phyloP scores from a whole-genome alignment of 2,888 invertebrate species.

The Tholera decimalis region DNA sequence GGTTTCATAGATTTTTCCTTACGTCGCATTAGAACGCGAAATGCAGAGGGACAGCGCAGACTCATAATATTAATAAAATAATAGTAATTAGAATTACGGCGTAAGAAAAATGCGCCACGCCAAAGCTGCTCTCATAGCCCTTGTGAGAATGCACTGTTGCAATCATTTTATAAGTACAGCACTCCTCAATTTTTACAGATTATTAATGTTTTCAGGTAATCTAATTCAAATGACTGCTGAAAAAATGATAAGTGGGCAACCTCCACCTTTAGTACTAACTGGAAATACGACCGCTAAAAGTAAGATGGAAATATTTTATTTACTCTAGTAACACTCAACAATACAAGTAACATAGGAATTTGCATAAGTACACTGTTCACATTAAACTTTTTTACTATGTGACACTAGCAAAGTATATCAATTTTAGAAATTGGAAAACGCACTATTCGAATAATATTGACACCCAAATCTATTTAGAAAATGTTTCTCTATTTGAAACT shows the following conservation, averaged over 20 bases:
- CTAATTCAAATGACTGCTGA: slow-evolving; percentile 80
- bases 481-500: slow-evolving; percentile 77
- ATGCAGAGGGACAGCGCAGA: too few species aligned
- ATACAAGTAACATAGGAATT: too few species aligned
- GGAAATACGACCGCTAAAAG: slow-evolving; percentile 70
- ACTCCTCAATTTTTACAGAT: neutral
- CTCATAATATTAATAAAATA: too few species aligned
- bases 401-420: slow-evolving; percentile 51
- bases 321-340: too few species aligned
- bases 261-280: slow-evolving; percentile 75
- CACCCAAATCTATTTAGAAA: slow-evolving; percentile 66
- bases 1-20: too few species aligned
- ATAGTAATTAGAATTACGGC: too few species aligned
- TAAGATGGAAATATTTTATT: slow-evolving; percentile 52
- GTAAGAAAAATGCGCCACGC: too few species aligned
- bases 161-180: neutral
- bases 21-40: too few species aligned
- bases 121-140: neutral
- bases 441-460: slow-evolving; percentile 70
- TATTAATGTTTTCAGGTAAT: slow-evolving; percentile 74
- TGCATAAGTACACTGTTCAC: neutral
- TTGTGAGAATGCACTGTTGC: neutral
- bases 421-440: slow-evolving; percentile 72
- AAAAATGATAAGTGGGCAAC: slow-evolving; percentile 72
- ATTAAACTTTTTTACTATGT: slow-evolving; percentile 44